Evolutionary conservation across 2,113 vertebrate genomes (phyloP).

Genomic region (Salminus brasiliensis): DNA sequence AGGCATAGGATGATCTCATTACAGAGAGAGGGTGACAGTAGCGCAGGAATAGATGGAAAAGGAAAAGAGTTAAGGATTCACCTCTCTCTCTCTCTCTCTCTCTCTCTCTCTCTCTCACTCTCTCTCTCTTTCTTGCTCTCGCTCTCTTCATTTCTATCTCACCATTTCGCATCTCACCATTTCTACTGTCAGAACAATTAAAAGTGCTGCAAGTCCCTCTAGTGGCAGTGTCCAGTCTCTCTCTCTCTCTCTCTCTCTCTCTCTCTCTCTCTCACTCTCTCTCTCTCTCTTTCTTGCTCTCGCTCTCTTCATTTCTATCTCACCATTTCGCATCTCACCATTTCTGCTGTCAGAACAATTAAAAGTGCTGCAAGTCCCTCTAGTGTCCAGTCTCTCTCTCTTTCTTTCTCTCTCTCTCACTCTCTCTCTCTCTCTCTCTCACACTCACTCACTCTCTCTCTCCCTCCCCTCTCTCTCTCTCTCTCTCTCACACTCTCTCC

Average conservation of each 20-base stretch:
- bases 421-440: too few relatives aligned
- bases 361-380: slow-evolving; percentile 3
- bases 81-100: neutral
- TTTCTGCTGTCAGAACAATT: slow-evolving; percentile 11
- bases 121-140: neutral
- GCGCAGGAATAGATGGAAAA: neutral
- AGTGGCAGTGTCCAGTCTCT: neutral
- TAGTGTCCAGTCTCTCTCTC: neutral
- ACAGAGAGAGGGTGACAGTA: neutral
- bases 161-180: neutral
- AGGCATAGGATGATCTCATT: slow-evolving; percentile 58
- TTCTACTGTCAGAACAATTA: slow-evolving; percentile 9
- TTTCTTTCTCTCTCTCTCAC: too few relatives aligned
- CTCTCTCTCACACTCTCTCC: too few relatives aligned
- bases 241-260: too few relatives aligned
- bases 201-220: slow-evolving; percentile 10
- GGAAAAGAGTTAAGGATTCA: neutral
- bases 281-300: neutral
- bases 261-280: too few relatives aligned
- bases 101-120: slow-evolving; percentile 9
- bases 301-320: too few relatives aligned
- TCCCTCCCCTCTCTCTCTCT: too few relatives aligned
- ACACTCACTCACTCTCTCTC: too few relatives aligned
- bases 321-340: neutral
- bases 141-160: too few relatives aligned